Evolutionary conservation across 2,888 invertebrate species (phyloP), one percentile per base, ranked within the genome.

Genomic region (Tenthredo notha): DNA sequence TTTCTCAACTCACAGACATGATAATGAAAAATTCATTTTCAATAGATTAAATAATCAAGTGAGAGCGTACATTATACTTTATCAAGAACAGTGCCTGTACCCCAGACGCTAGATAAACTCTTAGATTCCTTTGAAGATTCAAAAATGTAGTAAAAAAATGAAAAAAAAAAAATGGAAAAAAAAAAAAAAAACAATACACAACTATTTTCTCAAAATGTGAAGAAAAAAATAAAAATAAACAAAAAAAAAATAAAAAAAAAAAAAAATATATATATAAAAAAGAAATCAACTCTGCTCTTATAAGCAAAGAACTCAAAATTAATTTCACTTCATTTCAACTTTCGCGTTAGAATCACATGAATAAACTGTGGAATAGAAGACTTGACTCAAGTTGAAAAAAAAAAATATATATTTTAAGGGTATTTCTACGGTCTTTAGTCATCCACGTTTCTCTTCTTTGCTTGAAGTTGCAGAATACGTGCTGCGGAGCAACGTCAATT

Each of bases 11-110:
- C 33, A 54, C 54, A n/a, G 10, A 25, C 18, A 18, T 77, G 54
- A 54, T 50, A n/a, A n/a, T n/a, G n/a, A n/a, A n/a, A 77, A 77
- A 40, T 18, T 77, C 50, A 77, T 77, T 77, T 77, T 50, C n/a
- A 40, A 40, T 77, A 40, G 5, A 33, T 54, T 54, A 50, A 50
- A 67, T 54, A 54, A 47, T 47, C 47, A n/a, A 61, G 40, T 80
- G 40, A 61, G 40, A 80, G 40, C 40, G 37, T 61, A 80, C 61
- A 40, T 61, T 80, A 80, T 80, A 80, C 18, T 83, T 70, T 90
- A 90, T 90, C 90, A 92, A 90, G 90, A 92, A 91, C 91, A 91
- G 92, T 92, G 92, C 92, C 92, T 92, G 92, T 89, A 90, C 89
- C 90, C 89, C 90, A 91, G 90, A 92, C 88, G 90, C 90, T 91